Base-by-base conservation (phyloP, 2,888 invertebrate species). In the Rotaria magnacalcarata region DNA sequence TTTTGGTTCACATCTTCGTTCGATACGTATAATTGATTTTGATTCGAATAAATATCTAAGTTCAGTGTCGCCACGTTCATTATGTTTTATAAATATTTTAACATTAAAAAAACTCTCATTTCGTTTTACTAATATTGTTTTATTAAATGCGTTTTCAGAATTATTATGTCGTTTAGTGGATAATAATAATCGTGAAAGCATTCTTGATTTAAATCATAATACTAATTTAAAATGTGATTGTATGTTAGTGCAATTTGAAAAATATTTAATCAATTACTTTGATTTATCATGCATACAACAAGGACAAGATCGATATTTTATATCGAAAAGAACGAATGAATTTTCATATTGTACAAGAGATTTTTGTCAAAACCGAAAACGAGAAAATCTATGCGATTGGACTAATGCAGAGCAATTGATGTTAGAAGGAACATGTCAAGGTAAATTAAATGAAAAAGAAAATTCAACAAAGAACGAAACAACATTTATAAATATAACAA, bases 141-240 rank as follows among this genome's bases (percentile, higher is more conserved):
- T 47, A 43, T n/a, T 80, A 47, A 47, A 80, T 80, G 11, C 80
- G 24, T 80, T 80, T 47, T 5, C 16, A 11, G 80, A 80, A 80
- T 34, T 80, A 11, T 47, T 80, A n/a, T 80, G 80, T 47, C 43
- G 80, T 47, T 47, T 43, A 80, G 7, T 11, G 19, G 41, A 43
- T 47, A 11, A 47, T 47, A 43, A 80, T 27, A 8, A 7, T n/a
- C 5, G 24, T 24, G 1, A 16, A 19, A 47, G 7, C 5, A 54
- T 54, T 21, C 3, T 80, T 11, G 80, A 80, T 80, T 19, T 80
- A n/a, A 80, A 80, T 80, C 5, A 80, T 47, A 80, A 80, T 47
- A 1, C 16, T 1, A 80, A 80, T 80, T 47, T 80, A 80, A 80
- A 80, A 80, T 80, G 80, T 80, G n/a, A 80, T 80, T 80, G 80